Percentiles rank a stretch among this genome's conserved stretches.
phyloP scores from a whole-genome alignment of 2,797 vertebrate species.

The Podarcis siculus region DNA sequence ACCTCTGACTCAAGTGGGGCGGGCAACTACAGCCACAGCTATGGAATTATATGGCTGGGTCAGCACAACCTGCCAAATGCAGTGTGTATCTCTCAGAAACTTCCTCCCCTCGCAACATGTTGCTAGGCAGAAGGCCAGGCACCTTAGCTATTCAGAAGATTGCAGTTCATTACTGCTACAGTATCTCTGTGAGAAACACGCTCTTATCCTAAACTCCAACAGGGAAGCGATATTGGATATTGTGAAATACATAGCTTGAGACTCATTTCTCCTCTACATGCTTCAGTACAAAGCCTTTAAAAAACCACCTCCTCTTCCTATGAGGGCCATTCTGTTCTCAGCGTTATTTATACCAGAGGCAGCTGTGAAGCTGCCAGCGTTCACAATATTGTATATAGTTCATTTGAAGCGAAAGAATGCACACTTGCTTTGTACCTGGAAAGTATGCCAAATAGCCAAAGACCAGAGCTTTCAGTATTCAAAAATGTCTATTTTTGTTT shows the following conservation, averaged over 20 bases:
- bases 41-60: neutral
- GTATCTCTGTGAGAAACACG: neutral
- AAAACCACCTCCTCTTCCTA: neutral
- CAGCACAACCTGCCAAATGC: neutral
- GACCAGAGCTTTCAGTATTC: rapidly evolving
- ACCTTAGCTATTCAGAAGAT: neutral
- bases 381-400: neutral
- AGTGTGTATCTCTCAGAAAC: neutral
- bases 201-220: constrained; percentile 18
- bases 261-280: neutral
- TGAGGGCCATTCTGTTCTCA: neutral
- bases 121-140: neutral
- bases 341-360: constrained; percentile 7
- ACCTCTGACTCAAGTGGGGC: neutral
- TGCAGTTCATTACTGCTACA: neutral
- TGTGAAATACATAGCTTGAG: neutral
- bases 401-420: neutral
- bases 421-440: neutral
- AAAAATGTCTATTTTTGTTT: constrained; percentile 7
- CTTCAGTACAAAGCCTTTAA: neutral
- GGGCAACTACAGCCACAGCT: neutral
- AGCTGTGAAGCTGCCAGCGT: neutral
- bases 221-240: neutral
- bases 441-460: neutral
- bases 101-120: neutral